Evolutionary conservation across 2,113 vertebrate species (phyloP), one percentile per base, ranked within the genome.

Genomic region (Pelodiscus sinensis): DNA sequence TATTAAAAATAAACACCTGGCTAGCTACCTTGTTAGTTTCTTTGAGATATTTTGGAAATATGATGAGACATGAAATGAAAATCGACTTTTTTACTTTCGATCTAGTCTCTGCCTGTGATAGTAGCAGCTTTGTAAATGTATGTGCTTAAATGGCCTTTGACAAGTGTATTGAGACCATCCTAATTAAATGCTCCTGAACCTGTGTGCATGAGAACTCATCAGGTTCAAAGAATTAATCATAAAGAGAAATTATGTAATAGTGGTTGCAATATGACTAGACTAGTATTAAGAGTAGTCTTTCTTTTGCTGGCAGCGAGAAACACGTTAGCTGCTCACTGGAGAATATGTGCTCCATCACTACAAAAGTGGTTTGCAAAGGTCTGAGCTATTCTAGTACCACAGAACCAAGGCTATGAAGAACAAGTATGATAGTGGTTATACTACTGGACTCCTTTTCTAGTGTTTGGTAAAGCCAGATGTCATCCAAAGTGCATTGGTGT

Each of bases 31-130:
- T 89, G 84, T 81, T 54, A 89, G 79, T 97, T 96, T 94, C 95
- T 96, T 84, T 83, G 6, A 94, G 89, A 91, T 95, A 58, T 91
- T 96, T 96, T 96, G 92, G 31, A 93, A 94, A 93, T 94, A 95
- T 95, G 96, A 95, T 91, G 94, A 92, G 94, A 94, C 96, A 95
- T 95, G 92, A 92, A 83, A 95, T 97, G 90, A 94, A 95, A 96
- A 97, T 92, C 89, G 90, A 94, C 91, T 88, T 93, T 8, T 81
- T 97, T 97, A 82, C 85, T 94, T 93, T 93, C 94, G 65, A 84
- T 88, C 92, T 92, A 62, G 51, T 88, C 6, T 35, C 29, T 93
- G 35, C n/a, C 8, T 93, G 0, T 92, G 54, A n/a, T 38, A 15
- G n/a, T 81, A 92, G 85, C 51, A 86, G 80, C 24, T 60, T 95